Percentiles rank a stretch among this genome's conserved stretches.
Evolutionary conservation across 2,113 vertebrate species (phyloP).

Genomic region (Marmota monax): DNA sequence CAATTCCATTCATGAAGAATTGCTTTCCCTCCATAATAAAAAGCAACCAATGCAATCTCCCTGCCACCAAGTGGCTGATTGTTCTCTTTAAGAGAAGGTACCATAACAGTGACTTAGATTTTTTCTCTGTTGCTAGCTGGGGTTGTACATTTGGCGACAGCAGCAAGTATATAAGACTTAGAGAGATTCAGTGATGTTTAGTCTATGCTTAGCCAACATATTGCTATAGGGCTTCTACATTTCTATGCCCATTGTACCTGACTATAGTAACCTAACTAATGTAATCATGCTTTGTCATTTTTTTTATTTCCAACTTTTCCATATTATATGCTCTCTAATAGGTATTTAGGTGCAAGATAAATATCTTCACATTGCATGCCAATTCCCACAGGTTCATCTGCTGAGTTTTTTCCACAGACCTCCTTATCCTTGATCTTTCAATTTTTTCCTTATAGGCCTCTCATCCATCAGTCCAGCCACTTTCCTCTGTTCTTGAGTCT

Average conservation of each 20-base stretch:
- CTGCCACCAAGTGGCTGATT: neutral
- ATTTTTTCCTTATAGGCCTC: neutral
- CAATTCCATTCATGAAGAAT: neutral
- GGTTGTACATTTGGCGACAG: neutral
- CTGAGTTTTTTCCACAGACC: neutral
- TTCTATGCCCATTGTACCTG: neutral
- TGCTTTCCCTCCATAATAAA: neutral
- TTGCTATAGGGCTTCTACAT: neutral
- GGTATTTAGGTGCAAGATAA: constrained; percentile 3
- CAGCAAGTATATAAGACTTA: neutral
- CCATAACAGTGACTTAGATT: neutral
- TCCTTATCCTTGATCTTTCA: constrained; percentile 13
- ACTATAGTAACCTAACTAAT: neutral
- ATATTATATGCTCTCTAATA: neutral
- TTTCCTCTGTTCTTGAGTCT: neutral
- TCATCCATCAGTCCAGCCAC: neutral
- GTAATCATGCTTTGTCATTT: neutral
- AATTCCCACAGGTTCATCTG: neutral
- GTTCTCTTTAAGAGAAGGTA: neutral
- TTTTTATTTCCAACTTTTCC: neutral
- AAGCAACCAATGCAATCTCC: neutral
- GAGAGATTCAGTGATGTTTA: neutral
- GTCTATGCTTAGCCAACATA: neutral
- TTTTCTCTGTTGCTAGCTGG: neutral
- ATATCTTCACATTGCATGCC: neutral